phyloP scores from a whole-genome alignment of 2,888 invertebrate species.

The Syrphus vitripennis region DNA sequence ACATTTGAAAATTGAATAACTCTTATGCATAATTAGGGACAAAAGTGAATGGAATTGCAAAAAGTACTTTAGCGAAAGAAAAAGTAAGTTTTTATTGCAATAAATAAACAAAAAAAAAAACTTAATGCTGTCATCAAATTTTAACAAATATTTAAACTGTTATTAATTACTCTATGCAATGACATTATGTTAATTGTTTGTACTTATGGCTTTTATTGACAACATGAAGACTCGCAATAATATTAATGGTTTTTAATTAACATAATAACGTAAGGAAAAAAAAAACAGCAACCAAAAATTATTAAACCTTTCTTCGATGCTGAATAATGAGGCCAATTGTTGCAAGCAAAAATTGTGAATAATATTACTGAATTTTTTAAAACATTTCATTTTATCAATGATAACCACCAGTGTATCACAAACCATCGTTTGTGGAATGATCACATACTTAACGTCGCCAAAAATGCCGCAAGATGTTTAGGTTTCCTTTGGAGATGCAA shows the following conservation, averaged over 20 bases:
- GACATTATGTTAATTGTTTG: not conserved
- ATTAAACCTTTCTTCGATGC: not conserved
- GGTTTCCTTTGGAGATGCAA: too few relatives aligned
- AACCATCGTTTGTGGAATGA: too few relatives aligned
- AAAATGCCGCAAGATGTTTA: too few relatives aligned
- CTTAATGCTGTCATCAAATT: conserved; percentile 5
- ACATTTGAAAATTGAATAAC: conserved; percentile 12
- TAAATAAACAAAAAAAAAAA: not conserved
- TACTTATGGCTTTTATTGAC: not conserved
- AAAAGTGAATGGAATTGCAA: conserved; percentile 54
- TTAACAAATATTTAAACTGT: not conserved
- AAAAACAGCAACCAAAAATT: not conserved
- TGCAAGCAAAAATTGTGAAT: too few relatives aligned
- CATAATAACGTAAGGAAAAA: not conserved
- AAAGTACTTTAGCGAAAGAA: conserved; percentile 1
- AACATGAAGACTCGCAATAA: not conserved
- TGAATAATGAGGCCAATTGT: too few relatives aligned
- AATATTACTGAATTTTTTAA: too few relatives aligned
- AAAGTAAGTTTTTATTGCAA: not conserved
- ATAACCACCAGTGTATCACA: too few relatives aligned
- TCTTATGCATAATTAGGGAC: conserved; percentile 43
- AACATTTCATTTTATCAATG: too few relatives aligned
- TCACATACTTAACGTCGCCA: too few relatives aligned
- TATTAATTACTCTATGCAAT: not conserved
- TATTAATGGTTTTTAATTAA: not conserved